Evolutionary conservation across 2,113 vertebrate genomes (phyloP).

Genomic region (Smithornis capensis): DNA sequence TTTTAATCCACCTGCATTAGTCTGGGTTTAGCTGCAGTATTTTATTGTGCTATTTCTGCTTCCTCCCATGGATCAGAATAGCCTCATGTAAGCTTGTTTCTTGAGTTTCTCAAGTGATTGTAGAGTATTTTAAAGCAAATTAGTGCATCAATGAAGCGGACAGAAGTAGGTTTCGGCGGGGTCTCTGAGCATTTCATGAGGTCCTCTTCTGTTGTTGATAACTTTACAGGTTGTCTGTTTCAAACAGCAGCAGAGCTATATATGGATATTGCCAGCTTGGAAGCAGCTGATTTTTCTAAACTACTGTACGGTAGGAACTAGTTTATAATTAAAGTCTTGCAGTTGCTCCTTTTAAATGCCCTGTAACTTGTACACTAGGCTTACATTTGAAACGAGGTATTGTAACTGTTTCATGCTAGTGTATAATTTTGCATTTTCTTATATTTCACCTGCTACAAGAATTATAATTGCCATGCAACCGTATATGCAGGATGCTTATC

Average conservation of each 20-base stretch:
- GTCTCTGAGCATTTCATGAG: constrained; percentile 73
- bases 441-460: constrained; percentile 49
- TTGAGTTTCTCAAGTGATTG: constrained; percentile 21
- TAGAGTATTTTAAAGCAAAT: constrained; percentile 45
- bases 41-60: background rate
- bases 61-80: background rate
- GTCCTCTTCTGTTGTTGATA: constrained; percentile 71
- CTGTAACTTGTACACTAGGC: constrained; percentile 45
- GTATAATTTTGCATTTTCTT: constrained; percentile 59
- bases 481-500: background rate
- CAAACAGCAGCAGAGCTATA: constrained; percentile 65
- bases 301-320: constrained; percentile 64
- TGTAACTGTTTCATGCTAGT: constrained; percentile 60
- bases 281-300: constrained; percentile 63
- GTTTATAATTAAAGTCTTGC: constrained; percentile 65
- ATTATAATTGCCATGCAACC: background rate
- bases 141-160: constrained; percentile 57
- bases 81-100: background rate
- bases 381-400: constrained; percentile 17
- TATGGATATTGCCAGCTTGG: constrained; percentile 62
- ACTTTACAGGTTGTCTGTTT: constrained; percentile 73
- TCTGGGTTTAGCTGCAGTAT: background rate
- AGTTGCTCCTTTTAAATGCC: constrained; percentile 60
- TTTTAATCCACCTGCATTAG: background rate
- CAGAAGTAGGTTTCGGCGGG: constrained; percentile 43